Evolutionary conservation across 2,113 vertebrate species (phyloP).

Genomic region (Anser brachyrhynchus): DNA sequence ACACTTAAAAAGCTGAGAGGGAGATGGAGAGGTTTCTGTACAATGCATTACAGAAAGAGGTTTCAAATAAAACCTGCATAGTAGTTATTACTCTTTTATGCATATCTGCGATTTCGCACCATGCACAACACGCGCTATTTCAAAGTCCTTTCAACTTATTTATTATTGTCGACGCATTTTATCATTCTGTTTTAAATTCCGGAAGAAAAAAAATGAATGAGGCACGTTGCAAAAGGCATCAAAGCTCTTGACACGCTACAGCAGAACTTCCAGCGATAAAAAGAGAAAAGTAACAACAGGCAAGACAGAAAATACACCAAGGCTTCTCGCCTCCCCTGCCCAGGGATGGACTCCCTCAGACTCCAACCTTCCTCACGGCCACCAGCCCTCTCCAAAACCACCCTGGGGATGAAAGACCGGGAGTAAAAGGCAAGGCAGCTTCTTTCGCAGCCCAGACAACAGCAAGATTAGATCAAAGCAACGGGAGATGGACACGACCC

Average conservation of each 20-base stretch:
- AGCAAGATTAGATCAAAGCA: background rate
- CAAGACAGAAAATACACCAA: background rate
- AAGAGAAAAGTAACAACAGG: background rate
- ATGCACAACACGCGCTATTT: slow-evolving; percentile 48
- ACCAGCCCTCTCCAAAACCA: background rate
- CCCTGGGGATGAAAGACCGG: background rate
- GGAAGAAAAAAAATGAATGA: background rate
- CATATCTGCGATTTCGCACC: slow-evolving; percentile 30
- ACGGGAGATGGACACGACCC: background rate
- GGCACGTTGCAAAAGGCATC: background rate
- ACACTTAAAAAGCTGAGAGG: slow-evolving; percentile 37
- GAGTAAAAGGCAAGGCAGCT: background rate
- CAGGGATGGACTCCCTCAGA: background rate
- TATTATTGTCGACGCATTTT: background rate
- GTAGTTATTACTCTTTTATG: background rate
- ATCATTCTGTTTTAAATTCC: background rate
- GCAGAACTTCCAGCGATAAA: background rate
- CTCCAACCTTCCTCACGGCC: background rate
- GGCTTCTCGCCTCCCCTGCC: background rate
- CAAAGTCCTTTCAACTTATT: slow-evolving; percentile 68
- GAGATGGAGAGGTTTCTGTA: slow-evolving; percentile 32
- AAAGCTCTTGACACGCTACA: background rate
- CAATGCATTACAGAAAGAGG: slow-evolving; percentile 9
- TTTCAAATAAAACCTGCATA: slow-evolving; percentile 25
- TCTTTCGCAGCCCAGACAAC: background rate